Percentiles rank a stretch among this genome's conserved stretches.
Evolutionary conservation across 2,888 invertebrate species (phyloP).

Genomic region (Ochropleura plecta): DNA sequence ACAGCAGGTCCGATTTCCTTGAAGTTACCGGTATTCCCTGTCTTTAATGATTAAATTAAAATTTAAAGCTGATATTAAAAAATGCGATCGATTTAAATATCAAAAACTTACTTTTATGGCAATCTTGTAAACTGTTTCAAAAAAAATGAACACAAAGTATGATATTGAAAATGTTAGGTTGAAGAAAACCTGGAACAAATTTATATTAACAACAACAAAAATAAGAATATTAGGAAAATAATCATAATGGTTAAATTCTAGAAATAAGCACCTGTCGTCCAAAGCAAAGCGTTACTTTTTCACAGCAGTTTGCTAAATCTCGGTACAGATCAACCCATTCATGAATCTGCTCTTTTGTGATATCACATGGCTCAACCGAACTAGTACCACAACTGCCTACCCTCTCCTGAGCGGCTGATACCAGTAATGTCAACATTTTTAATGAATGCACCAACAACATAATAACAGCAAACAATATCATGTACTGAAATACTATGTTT

Average conservation of each 20-base stretch:
- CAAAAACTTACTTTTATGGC: background rate
- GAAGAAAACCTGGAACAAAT: conserved; percentile 3
- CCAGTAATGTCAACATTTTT: conserved; percentile 7
- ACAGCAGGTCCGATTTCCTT: background rate
- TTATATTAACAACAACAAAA: background rate
- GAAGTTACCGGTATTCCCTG: background rate
- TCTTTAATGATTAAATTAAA: background rate
- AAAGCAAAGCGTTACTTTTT: conserved; percentile 19
- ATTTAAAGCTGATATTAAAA: background rate
- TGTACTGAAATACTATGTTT: background rate
- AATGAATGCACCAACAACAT: conserved; percentile 15
- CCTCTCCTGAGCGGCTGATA: background rate
- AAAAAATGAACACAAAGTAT: background rate
- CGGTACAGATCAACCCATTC: conserved; percentile 36
- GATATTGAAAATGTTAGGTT: background rate
- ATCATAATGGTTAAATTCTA: background rate
- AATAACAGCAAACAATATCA: conserved; percentile 8
- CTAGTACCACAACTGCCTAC: background rate
- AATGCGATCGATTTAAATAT: background rate
- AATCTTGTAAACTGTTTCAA: background rate
- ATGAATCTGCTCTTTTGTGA: conserved; percentile 22
- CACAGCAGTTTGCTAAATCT: conserved; percentile 25
- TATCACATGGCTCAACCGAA: background rate
- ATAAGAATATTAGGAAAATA: background rate
- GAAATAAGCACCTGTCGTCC: conserved; percentile 26